Evolutionary conservation across 2,797 vertebrate genomes (phyloP), one percentile per base, ranked within the genome.

Genomic region (Enteromius fasciolatus): DNA sequence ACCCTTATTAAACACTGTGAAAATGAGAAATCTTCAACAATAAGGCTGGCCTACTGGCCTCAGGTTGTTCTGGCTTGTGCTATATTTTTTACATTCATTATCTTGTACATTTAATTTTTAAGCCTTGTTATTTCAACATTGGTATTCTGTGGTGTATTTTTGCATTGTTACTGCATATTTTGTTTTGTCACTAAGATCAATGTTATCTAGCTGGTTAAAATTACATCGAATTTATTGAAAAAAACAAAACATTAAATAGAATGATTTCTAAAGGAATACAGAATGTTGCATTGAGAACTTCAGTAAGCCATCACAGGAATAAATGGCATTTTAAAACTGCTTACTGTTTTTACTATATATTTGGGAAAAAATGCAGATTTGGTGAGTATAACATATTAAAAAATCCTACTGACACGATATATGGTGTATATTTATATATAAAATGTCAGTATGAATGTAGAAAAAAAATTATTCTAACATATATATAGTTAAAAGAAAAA

Each of bases 1-100:
- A 46, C 86, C 87, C 39, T 85, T 91, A 88, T 78, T 83, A 87
- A 91, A 89, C 66, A 88, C 50, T 39, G 14, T 31, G 41, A 77
- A 57, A 75, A 57, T 25, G 7, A 39, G 50, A 75, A 41, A 59
- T 59, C n/a, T 10, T 59, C 52, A 59, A 59, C 73, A 75, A 5
- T 75, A 75, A 41, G 4, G 7, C 20, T 39, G n/a, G 18, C 70
- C 48, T 14, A 6, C 48, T 36, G 1, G 31, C 48, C 70, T 14
- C 10, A 3, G 31, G 50, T 23, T n/a, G 9, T 75, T 59, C 52
- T 17, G 52, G 7, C 6, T 7, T 1, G 20, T 23, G 72, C 33
- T 54, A n/a, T 23, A 75, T 23, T 39, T 57, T 33, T 75, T 75
- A 39, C 72, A 57, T 57, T 57, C 33, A 75, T 75, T 57, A 57